Evolutionary conservation across 2,888 invertebrate genomes (phyloP), one percentile per base, ranked within the genome.

Genomic region (Xestobium rufovillosum): DNA sequence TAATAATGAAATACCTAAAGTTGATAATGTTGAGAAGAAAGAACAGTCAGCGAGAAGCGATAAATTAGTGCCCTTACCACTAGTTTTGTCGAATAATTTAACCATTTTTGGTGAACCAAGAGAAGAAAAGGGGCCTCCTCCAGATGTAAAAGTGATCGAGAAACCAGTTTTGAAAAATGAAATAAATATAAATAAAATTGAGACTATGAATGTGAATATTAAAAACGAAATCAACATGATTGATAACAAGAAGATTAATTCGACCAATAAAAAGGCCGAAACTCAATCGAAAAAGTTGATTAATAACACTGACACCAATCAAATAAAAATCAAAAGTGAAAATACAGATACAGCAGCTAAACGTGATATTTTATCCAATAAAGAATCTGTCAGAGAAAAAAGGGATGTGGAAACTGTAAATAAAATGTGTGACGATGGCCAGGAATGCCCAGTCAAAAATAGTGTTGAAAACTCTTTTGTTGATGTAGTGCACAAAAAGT

Each of bases 61-160:
- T n/a, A 19, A 19, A 8, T 8, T 19, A n/a, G 23, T 19, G 6
- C 23, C 23, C 6, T 8, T 19, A 19, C 23, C 23, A 19, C 6
- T 19, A 8, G 23, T n/a, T 19, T 16, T 39, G 35, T 19, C 13
- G 11, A 26, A 39, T 26, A 15, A 30, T 34, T 13, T 29, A 31
- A 39, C 35, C 35, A 39, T 39, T 34, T 31, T 19, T 23, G 14
- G 33, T 19, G 9, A 31, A n/a, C 23, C 23, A 19, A 6, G 23
- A 8, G n/a, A n/a, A n/a, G n/a, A n/a, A n/a, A n/a, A n/a, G n/a
- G 23, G 23, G 6, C 6, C n/a, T 19, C n/a, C 23, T n/a, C 23
- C 6, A n/a, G 23, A 19, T n/a, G n/a, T 8, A 6, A 19, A 19
- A n/a, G 23, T 8, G 6, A n/a, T 19, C n/a, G 6, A 6, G n/a